phyloP scores from a whole-genome alignment of 2,113 vertebrate species.

The Castor canadensis region DNA sequence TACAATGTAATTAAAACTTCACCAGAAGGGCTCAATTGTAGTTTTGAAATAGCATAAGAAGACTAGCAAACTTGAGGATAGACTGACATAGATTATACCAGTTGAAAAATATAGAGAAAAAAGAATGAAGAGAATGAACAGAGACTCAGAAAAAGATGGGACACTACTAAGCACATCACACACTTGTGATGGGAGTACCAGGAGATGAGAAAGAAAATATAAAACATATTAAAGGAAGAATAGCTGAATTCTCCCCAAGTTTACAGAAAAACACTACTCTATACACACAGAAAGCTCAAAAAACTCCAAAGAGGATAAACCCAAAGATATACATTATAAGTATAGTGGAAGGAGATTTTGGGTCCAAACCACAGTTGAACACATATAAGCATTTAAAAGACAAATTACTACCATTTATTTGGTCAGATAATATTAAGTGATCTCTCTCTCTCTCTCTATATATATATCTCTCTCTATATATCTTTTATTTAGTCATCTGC shows the following conservation, averaged over 20 bases:
- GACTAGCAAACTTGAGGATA: neutral
- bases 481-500: neutral
- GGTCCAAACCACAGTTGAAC: neutral
- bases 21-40: neutral
- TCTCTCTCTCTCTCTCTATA: no score
- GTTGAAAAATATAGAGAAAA: neutral
- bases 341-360: neutral
- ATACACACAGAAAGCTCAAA: neutral
- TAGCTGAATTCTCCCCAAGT: neutral
- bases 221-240: neutral
- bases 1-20: no score
- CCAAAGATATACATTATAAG: no score
- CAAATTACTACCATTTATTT: neutral
- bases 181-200: neutral
- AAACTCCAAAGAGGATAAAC: neutral
- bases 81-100: neutral
- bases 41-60: neutral
- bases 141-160: neutral
- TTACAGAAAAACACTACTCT: neutral
- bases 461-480: neutral
- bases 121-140: neutral
- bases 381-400: neutral
- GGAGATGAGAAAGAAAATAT: neutral
- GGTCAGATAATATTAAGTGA: neutral
- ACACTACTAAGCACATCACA: neutral